Conservation (phyloP, 2,797 vertebrate genomes). For the Spinus pinus region DNA sequence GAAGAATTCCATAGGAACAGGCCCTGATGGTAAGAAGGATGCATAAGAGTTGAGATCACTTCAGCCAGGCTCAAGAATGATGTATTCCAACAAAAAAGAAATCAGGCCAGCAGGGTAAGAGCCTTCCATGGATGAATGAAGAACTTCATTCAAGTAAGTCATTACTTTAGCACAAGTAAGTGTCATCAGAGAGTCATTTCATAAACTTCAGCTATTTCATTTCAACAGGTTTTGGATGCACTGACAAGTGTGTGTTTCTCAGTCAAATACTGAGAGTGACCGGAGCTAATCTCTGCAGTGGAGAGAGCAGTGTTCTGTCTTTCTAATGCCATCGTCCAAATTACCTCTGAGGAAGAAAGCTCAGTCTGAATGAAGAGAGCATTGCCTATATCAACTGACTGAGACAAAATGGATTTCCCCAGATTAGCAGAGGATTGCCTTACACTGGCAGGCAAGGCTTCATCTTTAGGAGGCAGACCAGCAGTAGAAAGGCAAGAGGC, state of each 20-base stretch:
- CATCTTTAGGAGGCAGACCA: not conserved
- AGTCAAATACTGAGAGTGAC: not conserved
- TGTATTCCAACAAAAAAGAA: not conserved
- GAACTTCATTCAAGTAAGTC: not conserved
- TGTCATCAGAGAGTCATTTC: not conserved
- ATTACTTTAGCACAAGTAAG: not conserved
- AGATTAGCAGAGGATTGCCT: constrained; percentile 39
- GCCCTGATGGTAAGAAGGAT: not conserved
- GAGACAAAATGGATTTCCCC: constrained; percentile 29
- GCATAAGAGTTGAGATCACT: not conserved
- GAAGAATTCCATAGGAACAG: not conserved
- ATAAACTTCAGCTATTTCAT: not conserved
- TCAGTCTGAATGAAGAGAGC: not conserved
- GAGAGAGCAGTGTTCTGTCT: not conserved
- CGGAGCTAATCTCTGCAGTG: not conserved
- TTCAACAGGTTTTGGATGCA: not conserved
- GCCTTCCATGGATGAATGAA: not conserved
- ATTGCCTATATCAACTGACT: not conserved
- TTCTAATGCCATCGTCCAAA: not conserved
- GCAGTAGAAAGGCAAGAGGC: not conserved
- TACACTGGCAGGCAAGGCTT: not conserved
- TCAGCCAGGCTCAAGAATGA: not conserved
- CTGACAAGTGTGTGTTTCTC: not conserved
- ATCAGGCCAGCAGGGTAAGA: not conserved
- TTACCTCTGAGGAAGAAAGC: not conserved